A percentile compares a stretch with the other conserved stretches of the same genome.
Conservation (phyloP, 2,113 vertebrate species). For the Synodontis membranacea region DNA sequence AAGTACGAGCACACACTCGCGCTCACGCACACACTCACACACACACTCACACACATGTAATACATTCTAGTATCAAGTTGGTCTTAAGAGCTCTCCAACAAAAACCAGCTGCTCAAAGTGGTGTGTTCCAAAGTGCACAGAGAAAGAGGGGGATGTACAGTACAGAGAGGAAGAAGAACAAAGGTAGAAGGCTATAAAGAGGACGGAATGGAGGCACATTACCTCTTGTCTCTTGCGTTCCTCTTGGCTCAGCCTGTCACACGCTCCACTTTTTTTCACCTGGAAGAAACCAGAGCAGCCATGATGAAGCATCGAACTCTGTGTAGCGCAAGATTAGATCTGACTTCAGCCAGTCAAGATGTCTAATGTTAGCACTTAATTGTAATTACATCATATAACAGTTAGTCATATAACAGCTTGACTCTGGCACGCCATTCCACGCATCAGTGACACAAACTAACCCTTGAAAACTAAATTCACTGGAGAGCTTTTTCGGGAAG, state of each 20-base stretch:
- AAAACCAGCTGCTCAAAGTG: slow-evolving; percentile 20
- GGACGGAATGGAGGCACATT: slow-evolving; percentile 43
- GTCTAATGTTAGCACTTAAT: neutral
- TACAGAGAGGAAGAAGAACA: neutral
- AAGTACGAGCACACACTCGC: neutral
- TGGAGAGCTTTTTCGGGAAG: too few relatives aligned
- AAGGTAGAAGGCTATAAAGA: neutral
- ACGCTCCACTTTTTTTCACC: slow-evolving; percentile 89
- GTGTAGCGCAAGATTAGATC: neutral
- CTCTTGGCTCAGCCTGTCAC: slow-evolving; percentile 80
- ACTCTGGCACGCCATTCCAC: too few relatives aligned
- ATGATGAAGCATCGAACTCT: neutral
- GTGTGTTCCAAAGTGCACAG: neutral
- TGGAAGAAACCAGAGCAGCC: slow-evolving; percentile 56
- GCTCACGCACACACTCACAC: neutral
- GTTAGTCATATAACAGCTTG: neutral
- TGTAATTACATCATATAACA: neutral
- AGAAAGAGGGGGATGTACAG: neutral
- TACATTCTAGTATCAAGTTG: neutral
- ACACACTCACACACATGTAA: neutral
- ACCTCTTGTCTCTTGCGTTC: slow-evolving; percentile 96
- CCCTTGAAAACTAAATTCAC: too few relatives aligned
- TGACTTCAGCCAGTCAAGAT: neutral
- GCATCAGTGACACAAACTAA: too few relatives aligned
- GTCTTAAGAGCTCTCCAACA: slow-evolving; percentile 10